Percentiles rank a stretch among this genome's conserved stretches.
phyloP scores from a whole-genome alignment of 2,113 vertebrate species.

The Pterocles gutturalis region DNA sequence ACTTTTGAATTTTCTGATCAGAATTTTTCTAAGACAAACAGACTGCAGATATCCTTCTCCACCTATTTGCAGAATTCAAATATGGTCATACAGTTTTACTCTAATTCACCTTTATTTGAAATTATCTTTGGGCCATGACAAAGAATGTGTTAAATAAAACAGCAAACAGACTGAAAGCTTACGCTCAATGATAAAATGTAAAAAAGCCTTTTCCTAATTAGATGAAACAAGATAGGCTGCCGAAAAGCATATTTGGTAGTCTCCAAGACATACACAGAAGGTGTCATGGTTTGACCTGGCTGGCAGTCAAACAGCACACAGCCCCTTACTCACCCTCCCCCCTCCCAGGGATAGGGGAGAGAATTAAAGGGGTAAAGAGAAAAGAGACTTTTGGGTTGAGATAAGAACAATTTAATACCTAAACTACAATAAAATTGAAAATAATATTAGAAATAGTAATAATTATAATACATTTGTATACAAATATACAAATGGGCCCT shows the following conservation, averaged over 20 bases:
- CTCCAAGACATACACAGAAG: not conserved
- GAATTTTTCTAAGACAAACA: not conserved
- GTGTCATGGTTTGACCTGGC: not conserved
- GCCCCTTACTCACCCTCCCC: no score
- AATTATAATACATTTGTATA: no score
- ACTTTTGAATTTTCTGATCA: not conserved
- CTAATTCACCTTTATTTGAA: not conserved
- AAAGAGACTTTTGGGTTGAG: no score
- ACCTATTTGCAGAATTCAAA: not conserved
- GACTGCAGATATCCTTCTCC: not conserved
- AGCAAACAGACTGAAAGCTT: not conserved
- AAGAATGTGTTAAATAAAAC: not conserved
- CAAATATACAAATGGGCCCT: no score
- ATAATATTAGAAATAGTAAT: no score
- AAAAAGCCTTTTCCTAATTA: not conserved
- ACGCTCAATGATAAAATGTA: not conserved
- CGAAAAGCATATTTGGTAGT: not conserved
- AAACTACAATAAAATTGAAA: no score
- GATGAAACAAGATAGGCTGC: not conserved
- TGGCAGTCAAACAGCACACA: no score
- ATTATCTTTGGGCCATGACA: not conserved
- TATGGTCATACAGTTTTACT: not conserved
- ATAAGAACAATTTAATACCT: no score
- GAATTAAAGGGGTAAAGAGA: no score
- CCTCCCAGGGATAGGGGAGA: no score